Evolutionary conservation across 1,140 invertebrate genomes (phyloP), one percentile per base, ranked within the genome.

Genomic region (Macrobrachium nipponense): DNA sequence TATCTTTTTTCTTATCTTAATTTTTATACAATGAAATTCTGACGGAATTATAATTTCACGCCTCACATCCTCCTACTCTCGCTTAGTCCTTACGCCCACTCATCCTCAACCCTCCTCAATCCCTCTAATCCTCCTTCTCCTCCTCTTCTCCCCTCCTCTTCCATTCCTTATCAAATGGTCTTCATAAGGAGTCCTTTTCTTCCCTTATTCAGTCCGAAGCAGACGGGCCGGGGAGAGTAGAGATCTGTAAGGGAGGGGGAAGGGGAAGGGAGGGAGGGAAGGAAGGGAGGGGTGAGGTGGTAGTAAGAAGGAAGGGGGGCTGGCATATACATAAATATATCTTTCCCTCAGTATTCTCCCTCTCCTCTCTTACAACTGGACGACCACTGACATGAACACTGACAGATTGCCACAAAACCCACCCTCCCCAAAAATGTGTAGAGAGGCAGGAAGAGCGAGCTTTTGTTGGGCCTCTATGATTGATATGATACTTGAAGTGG

Each of bases 371-470:
- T 61, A 18, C 58, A 58, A 43, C 27, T 60, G 58, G 23, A 79
- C 77, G 58, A 43, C 77, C 18, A 23, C 77, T 27, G 77, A 62
- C 77, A 60, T 23, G 12, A 61, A 43, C 77, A 14, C 77, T 79
- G 77, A 79, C 77, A 79, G 77, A 79, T 79, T 79, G 77, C 77
- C 61, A 61, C 77, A 79, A 79, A 79, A 79, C 77, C 77, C 58
- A 17, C 27, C 7, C n/a, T n/a, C 51, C 11, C n/a, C 77, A 79
- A 79, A 79, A 79, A 79, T 79, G 58, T n/a, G 12, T 20, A 61
- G 36, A 27, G 77, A 17, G 23, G 44, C 18, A 51, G 15, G 73
- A 51, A 20, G 14, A 51, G 44, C 27, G 15, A 15, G 43, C 76
- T 60, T 79, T 79, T 79, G 44, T 58, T 79, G 77, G 77, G 15